Conservation (phyloP, 2,797 vertebrate genomes). For the Kryptopterus vitreolus region DNA sequence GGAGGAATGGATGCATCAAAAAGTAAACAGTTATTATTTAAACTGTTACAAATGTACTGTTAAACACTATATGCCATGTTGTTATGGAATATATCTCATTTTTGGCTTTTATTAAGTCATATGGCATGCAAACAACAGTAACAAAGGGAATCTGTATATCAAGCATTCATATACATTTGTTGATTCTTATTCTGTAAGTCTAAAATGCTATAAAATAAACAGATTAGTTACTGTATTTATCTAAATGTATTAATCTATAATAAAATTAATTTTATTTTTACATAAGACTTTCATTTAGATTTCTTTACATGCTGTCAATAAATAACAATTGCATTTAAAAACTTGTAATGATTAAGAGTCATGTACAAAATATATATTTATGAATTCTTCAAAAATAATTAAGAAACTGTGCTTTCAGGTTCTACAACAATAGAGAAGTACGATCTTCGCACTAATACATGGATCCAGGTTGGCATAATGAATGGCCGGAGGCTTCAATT, state of each 20-base stretch:
- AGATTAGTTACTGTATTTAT: neutral
- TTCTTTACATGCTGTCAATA: neutral
- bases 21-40: conserved; percentile 69
- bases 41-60: neutral
- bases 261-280: neutral
- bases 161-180: neutral
- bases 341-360: conserved; percentile 1
- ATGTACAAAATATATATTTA: neutral
- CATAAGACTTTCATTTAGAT: neutral
- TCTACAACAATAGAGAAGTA: conserved; percentile 96
- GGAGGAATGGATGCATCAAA: conserved; percentile 96
- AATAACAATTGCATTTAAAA: neutral
- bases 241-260: neutral
- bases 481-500: conserved; percentile 92
- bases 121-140: neutral
- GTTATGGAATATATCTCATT: neutral
- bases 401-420: conserved; percentile 67
- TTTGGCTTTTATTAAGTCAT: neutral
- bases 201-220: neutral
- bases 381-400: neutral
- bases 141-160: neutral
- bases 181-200: neutral
- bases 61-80: neutral
- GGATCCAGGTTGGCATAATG: conserved; percentile 91
- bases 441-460: conserved; percentile 91